Conservation (phyloP, 2,797 vertebrate genomes). For the Phrynocephalus guinanensis region DNA sequence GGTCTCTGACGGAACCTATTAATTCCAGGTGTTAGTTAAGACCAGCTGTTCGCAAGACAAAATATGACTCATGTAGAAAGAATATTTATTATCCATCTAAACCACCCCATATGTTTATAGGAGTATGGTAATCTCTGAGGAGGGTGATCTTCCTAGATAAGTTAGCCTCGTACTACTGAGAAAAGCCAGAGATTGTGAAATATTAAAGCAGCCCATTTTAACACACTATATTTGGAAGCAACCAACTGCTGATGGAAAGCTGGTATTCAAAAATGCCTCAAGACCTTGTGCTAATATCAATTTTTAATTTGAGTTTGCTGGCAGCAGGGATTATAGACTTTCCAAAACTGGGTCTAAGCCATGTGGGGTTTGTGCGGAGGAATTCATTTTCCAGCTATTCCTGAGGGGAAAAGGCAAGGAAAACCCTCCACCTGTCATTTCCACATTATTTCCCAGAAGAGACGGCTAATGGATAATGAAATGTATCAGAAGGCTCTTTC, state of each 20-base stretch:
- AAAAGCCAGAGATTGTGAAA: conserved; percentile 3
- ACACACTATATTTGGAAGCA: neutral
- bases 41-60: neutral
- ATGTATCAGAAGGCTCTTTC: neutral
- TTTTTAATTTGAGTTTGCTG: neutral
- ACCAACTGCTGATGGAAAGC: neutral
- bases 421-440: conserved; percentile 13
- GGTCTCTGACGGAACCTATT: neutral
- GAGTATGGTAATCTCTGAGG: neutral
- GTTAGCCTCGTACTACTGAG: neutral
- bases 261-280: neutral
- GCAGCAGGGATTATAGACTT: conserved; percentile 7
- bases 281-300: neutral
- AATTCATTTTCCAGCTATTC: neutral
- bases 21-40: neutral
- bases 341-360: conserved; percentile 2
- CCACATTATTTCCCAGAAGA: conserved; percentile 27
- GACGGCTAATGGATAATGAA: conserved; percentile 12
- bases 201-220: neutral
- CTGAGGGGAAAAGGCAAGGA: neutral
- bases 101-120: conserved; percentile 9
- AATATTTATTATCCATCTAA: conserved; percentile 4
- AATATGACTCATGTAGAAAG: conserved; percentile 9
- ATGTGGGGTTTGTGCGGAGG: neutral
- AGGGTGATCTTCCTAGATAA: neutral